Percentiles rank a stretch among this genome's conserved stretches.
Evolutionary conservation across 2,888 invertebrate genomes (phyloP).

Genomic region (Unio pictorum): DNA sequence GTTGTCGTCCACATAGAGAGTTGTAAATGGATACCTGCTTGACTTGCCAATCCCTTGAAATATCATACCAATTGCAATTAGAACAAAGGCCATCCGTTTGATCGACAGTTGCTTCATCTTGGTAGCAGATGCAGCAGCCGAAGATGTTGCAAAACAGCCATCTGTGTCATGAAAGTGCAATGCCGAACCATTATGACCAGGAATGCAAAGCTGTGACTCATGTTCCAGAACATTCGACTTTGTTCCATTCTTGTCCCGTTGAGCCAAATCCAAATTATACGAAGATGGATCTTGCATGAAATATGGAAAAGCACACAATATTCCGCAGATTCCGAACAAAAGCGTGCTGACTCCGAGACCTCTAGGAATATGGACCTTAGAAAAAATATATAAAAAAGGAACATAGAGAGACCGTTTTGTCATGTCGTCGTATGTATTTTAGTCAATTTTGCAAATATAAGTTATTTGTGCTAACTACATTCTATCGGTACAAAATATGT

Average conservation of each 20-base stretch:
- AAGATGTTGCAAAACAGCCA: too few species aligned
- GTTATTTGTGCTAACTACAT: too few species aligned
- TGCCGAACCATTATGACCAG: too few species aligned
- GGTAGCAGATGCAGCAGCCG: not conserved
- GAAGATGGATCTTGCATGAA: conserved; percentile 32
- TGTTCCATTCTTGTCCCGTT: too few species aligned
- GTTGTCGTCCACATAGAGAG: conserved; percentile 47
- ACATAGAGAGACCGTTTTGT: not conserved
- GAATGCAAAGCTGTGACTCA: too few species aligned
- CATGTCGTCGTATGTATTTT: not conserved
- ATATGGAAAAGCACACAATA: conserved; percentile 50
- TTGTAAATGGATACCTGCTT: conserved; percentile 32
- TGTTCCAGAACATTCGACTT: too few species aligned
- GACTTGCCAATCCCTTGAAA: conserved; percentile 48
- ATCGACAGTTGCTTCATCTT: conserved; percentile 16
- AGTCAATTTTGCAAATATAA: not conserved
- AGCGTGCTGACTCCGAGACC: conserved; percentile 41
- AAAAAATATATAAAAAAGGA: not conserved
- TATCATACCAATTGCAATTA: conserved; percentile 44
- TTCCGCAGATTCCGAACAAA: conserved; percentile 46
- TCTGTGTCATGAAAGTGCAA: too few species aligned
- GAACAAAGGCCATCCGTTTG: conserved; percentile 27
- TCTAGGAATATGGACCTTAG: conserved; percentile 45
- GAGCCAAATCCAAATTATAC: conserved; percentile 2
- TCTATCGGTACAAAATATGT: too few species aligned